Percentiles rank a stretch among this genome's conserved stretches.
Evolutionary conservation across 2,797 vertebrate species (phyloP).

Genomic region (Semaprochilodus insignis): DNA sequence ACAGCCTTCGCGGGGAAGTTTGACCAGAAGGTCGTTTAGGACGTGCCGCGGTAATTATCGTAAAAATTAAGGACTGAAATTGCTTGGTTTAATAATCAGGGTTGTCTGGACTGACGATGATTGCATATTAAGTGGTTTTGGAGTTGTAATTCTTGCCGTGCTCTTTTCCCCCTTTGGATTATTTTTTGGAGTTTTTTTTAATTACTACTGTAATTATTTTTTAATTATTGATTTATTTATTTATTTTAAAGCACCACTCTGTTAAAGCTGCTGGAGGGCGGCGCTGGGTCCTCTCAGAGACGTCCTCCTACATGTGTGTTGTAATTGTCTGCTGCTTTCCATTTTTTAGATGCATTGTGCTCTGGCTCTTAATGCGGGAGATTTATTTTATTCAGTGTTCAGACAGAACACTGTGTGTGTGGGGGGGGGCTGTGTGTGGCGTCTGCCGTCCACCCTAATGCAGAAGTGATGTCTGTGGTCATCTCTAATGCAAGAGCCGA

Average conservation of each 20-base stretch:
- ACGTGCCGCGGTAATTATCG: neutral
- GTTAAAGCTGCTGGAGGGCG: too few species aligned
- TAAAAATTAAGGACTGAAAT: constrained; percentile 26
- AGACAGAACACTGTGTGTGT: neutral
- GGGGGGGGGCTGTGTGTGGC: neutral
- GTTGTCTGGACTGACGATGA: constrained; percentile 20
- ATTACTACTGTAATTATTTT: neutral
- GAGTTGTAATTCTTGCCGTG: neutral
- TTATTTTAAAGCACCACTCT: neutral
- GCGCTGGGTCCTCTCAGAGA: neutral
- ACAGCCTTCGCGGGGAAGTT: neutral
- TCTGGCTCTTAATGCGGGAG: neutral
- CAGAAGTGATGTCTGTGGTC: constrained; percentile 10
- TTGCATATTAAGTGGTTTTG: constrained; percentile 4
- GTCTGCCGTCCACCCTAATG: constrained; percentile 4
- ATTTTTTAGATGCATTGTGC: neutral
- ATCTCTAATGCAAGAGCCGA: constrained; percentile 1
- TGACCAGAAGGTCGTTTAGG: constrained; percentile 2
- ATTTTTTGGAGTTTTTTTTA: neutral
- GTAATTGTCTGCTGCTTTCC: neutral
- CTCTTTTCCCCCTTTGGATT: neutral
- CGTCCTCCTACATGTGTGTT: neutral
- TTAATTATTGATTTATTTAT: constrained; percentile 9
- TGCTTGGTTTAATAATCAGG: constrained; percentile 7
- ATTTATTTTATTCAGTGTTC: constrained; percentile 6